Conservation (phyloP, 2,797 vertebrate species). For the Spinibarbus caldwelli region DNA sequence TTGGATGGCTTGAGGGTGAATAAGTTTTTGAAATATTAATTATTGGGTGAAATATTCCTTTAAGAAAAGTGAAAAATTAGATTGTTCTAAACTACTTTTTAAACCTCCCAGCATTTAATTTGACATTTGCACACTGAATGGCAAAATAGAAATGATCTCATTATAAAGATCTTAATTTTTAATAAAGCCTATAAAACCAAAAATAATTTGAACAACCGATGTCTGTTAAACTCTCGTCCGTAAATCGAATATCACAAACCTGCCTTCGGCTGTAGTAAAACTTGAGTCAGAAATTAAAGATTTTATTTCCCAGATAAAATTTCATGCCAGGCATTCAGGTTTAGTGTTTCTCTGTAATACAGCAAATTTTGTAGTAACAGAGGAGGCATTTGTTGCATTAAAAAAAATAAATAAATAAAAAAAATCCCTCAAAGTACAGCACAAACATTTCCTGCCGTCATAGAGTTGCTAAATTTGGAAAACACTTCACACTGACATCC, state of each 20-base stretch:
- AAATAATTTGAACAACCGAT: not conserved
- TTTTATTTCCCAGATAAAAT: conserved; percentile 10
- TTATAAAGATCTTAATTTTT: conserved; percentile 6
- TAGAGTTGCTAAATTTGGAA: conserved; percentile 4
- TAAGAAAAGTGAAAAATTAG: not conserved
- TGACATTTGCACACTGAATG: not conserved
- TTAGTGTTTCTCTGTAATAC: not conserved
- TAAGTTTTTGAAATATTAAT: not conserved
- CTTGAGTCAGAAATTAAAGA: not conserved
- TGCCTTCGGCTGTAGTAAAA: conserved; percentile 15
- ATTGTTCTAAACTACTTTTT: not conserved
- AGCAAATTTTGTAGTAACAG: not conserved
- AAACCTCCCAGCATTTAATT: conserved; percentile 11
- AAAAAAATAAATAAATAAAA: not conserved
- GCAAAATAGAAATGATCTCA: not conserved
- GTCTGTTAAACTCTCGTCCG: conserved; percentile 5
- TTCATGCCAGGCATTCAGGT: not conserved
- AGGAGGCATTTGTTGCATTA: conserved; percentile 16
- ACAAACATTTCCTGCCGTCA: not conserved
- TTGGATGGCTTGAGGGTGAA: not conserved
- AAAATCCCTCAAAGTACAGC: not conserved
- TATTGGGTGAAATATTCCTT: not conserved
- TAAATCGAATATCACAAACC: not conserved
- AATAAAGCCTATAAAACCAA: conserved; percentile 15
- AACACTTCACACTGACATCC: conserved; percentile 31